Evolutionary conservation across 2,113 vertebrate species (phyloP), one percentile per base, ranked within the genome.

Genomic region (Anas platyrhynchos): DNA sequence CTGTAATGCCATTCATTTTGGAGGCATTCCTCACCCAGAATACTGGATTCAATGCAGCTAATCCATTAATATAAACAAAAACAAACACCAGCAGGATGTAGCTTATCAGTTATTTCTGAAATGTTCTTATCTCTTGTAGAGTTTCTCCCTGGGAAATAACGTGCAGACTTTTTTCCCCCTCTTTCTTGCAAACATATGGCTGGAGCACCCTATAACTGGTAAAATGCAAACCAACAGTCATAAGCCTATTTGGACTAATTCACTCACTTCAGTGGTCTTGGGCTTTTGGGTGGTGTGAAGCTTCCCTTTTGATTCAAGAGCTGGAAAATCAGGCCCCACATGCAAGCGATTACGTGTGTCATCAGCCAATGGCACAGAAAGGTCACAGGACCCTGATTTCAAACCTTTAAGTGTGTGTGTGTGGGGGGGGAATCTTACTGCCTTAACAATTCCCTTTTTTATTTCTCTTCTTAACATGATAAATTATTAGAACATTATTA

Each of bases 21-120:
- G 54, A 91, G 66, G 82, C 26, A 66, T 93, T 91, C 67, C 63
- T 94, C 44, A 69, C 41, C 13, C 86, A 76, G 83, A 74, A 85
- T 83, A 20, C 56, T 94, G 36, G 55, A 66, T 87, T 84, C 59
- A 83, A 41, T 25, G 88, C 50, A 80, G 55, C 41, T 83, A 93
- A 91, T 91, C 54, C 74, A 38, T 63, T 91, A 83, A 63, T 65
- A 81, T 52, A 89, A 93, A 91, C 83, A 89, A 85, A 95, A 92
- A 41, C 43, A 86, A 95, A 77, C 17, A 82, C 25, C 26, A 86
- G 29, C 73, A 92, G 86, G 91, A 96, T 96, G 80, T 85, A 83
- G 13, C 5, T 93, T 89, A 93, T 89, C 91, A 94, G 75, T 88
- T 86, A 93, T 91, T 96, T 72, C 87, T 89, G 84, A 94, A 94